Conservation (phyloP, 2,113 vertebrate genomes). For the Bos javanicus region DNA sequence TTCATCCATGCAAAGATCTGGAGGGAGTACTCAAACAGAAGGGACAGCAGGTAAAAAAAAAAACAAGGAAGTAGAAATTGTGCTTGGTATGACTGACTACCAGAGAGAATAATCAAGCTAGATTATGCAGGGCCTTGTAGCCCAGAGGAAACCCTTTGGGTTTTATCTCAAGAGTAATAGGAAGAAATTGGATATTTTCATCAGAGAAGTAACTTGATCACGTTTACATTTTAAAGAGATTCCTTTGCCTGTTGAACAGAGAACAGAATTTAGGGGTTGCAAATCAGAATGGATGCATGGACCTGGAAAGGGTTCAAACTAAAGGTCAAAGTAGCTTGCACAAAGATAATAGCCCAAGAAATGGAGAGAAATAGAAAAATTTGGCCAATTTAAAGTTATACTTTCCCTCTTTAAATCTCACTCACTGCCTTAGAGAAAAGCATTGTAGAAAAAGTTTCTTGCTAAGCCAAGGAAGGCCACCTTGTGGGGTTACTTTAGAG, state of each 20-base stretch:
- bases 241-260: not conserved
- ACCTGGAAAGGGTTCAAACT: not conserved
- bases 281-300: not conserved
- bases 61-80: not conserved
- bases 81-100: not conserved
- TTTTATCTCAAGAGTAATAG: not conserved
- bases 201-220: not conserved
- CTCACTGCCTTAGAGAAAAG: not conserved
- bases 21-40: not conserved
- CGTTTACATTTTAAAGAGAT: not conserved
- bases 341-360: not conserved
- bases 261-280: not conserved
- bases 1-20: not conserved
- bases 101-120: not conserved
- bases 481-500: not conserved
- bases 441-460: not conserved
- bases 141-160: not conserved
- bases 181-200: constrained; percentile 5
- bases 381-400: not conserved
- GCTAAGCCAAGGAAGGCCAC: not conserved
- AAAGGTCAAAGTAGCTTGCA: not conserved
- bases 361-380: not conserved
- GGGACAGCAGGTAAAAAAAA: not conserved
- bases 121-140: not conserved
- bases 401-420: not conserved